A percentile compares a stretch with the other conserved stretches of the same genome.
phyloP scores from a whole-genome alignment of 2,888 invertebrate genomes.

The Volucella inanis region DNA sequence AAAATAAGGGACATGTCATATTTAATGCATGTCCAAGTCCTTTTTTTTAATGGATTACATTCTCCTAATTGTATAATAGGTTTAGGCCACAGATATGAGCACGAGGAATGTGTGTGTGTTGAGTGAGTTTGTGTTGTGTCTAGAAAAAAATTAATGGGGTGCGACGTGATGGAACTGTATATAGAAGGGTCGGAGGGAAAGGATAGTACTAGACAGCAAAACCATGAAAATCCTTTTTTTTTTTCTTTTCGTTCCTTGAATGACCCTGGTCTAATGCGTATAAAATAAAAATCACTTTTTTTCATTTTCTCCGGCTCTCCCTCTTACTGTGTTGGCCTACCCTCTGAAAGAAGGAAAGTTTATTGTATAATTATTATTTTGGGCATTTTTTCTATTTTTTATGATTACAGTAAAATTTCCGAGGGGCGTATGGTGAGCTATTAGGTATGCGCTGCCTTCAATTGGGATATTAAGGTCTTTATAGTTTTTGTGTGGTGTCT shows the following conservation, averaged over 20 bases:
- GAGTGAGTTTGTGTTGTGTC: conserved; percentile 43
- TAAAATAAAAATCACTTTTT: conserved; percentile 63
- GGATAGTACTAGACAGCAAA: conserved; percentile 20
- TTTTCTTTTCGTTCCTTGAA: conserved; percentile 22
- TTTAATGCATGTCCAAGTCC: conserved; percentile 69
- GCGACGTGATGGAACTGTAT: conserved; percentile 69
- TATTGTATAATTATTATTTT: conserved; percentile 71
- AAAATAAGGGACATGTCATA: conserved; percentile 65
- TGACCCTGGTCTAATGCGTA: conserved; percentile 46
- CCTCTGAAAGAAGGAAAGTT: conserved; percentile 23
- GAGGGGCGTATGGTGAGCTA: conserved; percentile 57
- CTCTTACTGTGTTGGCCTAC: neutral
- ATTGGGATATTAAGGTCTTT: conserved; percentile 59
- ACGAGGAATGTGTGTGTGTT: neutral
- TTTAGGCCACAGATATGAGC: conserved; percentile 43
- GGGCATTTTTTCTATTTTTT: conserved; percentile 55
- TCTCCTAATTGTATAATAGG: conserved; percentile 59
- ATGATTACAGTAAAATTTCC: conserved; percentile 56
- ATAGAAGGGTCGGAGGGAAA: conserved; percentile 2
- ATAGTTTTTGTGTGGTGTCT: conserved; percentile 22
- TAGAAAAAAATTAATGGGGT: conserved; percentile 72
- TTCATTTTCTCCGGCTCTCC: conserved; percentile 5
- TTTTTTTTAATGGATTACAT: conserved; percentile 66
- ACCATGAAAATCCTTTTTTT: conserved; percentile 64
- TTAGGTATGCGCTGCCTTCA: conserved; percentile 49